Evolutionary conservation across 2,113 vertebrate genomes (phyloP).

Genomic region (Lophotis ruficrista): DNA sequence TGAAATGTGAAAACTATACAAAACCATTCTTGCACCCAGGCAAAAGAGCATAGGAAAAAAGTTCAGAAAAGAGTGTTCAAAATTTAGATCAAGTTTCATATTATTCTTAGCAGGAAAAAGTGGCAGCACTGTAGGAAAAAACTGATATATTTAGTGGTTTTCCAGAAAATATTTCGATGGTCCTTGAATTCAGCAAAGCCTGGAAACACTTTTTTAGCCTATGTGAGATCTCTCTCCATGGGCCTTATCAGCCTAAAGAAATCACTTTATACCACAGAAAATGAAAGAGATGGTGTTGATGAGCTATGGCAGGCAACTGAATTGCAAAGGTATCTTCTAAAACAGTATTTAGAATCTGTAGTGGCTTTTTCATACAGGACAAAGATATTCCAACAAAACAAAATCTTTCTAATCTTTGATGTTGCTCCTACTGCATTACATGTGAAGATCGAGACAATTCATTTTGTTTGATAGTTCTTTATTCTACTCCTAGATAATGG

Average conservation of each 20-base stretch:
- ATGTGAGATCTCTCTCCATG: background rate
- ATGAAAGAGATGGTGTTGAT: background rate
- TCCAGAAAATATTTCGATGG: background rate
- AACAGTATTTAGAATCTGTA: background rate
- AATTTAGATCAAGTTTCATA: background rate
- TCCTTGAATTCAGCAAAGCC: background rate
- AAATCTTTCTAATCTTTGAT: background rate
- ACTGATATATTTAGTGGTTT: background rate
- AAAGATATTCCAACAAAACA: background rate
- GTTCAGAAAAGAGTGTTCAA: background rate
- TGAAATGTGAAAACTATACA: background rate
- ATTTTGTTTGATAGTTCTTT: background rate
- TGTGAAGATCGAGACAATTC: background rate
- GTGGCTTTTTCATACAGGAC: background rate
- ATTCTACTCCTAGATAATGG: background rate
- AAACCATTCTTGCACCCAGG: background rate
- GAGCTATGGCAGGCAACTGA: background rate
- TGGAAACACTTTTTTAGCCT: background rate
- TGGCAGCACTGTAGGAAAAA: background rate
- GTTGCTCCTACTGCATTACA: background rate
- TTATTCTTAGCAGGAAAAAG: background rate
- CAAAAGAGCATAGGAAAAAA: background rate
- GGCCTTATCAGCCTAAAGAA: background rate
- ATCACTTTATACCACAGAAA: background rate
- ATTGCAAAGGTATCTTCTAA: accelerated